Conservation (phyloP, 2,888 invertebrate species). For the Drosophila lutescens region DNA sequence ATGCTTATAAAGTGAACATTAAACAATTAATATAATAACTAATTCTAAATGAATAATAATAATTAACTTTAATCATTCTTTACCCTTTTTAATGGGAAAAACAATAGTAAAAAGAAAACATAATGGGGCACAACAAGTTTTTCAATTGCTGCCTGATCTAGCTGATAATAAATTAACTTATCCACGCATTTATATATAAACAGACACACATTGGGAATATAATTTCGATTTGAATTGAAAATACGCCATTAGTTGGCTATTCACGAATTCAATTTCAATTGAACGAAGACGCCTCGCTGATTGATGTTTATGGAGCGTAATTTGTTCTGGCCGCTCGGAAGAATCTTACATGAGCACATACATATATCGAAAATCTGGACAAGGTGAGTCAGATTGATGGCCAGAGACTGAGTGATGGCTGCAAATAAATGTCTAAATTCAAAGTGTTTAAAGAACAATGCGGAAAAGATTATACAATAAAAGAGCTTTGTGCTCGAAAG, state of each 20-base stretch:
- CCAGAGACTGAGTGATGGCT: slow-evolving; percentile 17
- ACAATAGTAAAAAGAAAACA: slow-evolving; percentile 3
- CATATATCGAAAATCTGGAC: slow-evolving; percentile 20
- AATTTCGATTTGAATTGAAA: slow-evolving; percentile 38
- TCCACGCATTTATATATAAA: slow-evolving; percentile 12
- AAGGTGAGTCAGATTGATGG: slow-evolving; percentile 30
- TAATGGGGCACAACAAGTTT: slow-evolving; percentile 31
- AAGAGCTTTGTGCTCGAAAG: not conserved
- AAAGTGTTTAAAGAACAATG: slow-evolving; percentile 6
- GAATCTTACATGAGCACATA: slow-evolving; percentile 1
- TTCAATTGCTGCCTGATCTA: slow-evolving; percentile 29
- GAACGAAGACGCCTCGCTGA: slow-evolving; percentile 37
- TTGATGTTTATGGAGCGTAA: slow-evolving; percentile 53
- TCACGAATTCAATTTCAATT: slow-evolving; percentile 37
- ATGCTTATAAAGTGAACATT: no score
- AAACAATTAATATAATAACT: no score
- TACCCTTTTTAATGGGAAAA: not conserved
- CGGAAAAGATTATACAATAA: slow-evolving; percentile 2
- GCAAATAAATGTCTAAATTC: slow-evolving; percentile 22
- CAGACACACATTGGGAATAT: slow-evolving; percentile 7
- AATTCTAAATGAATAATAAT: no score
- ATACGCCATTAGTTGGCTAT: slow-evolving; percentile 37
- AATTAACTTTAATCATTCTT: no score
- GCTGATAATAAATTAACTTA: slow-evolving; percentile 30
- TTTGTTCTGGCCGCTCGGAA: slow-evolving; percentile 35